Evolutionary conservation across 2,797 vertebrate species (phyloP), one percentile per base, ranked within the genome.

Genomic region (Sylvilagus floridanus): DNA sequence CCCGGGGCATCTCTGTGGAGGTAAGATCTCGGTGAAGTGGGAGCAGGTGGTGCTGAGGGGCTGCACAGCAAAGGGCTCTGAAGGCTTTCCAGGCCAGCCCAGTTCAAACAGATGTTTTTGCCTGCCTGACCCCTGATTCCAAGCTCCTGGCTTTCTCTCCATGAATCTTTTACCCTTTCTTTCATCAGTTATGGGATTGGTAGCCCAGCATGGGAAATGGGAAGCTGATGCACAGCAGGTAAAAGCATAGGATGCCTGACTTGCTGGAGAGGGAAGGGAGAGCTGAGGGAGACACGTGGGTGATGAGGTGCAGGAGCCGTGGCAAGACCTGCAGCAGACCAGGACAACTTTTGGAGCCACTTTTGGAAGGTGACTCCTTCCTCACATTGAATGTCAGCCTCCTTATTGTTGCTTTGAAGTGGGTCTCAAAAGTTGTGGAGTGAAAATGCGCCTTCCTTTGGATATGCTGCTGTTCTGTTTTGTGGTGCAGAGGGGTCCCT

Each of bases 1-100:
- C 99, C 71, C 98, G 99, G 24, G 99, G 99, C 72, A 99, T 99
- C 81, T 99, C 99, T 0, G 99, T 99, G 84, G 99, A 99, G 99
- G 99, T 99, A 97, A 97, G 98, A 68, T 28, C 62, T 68, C n/a
- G 42, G 82, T 68, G 76, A 91, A 9, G 8, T 9, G 68, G 72
- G 68, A 76, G 65, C 32, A 28, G 47, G 60, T 7, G 30, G 19
- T 78, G 17, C 14, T 19, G 62, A 60, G 32, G 66, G 77, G 63
- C 69, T 5, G 12, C 11, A 52, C 5, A 26, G 42, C 26, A 37
- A 9, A 78, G 65, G 81, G 21, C 52, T 79, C 50, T 84, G 62
- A 28, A 79, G 71, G 35, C 21, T 75, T 5, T 32, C 57, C 11
- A 4, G 4, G 22, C 57, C 26, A 24, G 54, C 30, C 84, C 63